These are phyloP conservation scores for Pyrrhura leucotis DNA, from an alignment of 2,797 vertebrate genomes.

Conservation along the genomic window DNA sequence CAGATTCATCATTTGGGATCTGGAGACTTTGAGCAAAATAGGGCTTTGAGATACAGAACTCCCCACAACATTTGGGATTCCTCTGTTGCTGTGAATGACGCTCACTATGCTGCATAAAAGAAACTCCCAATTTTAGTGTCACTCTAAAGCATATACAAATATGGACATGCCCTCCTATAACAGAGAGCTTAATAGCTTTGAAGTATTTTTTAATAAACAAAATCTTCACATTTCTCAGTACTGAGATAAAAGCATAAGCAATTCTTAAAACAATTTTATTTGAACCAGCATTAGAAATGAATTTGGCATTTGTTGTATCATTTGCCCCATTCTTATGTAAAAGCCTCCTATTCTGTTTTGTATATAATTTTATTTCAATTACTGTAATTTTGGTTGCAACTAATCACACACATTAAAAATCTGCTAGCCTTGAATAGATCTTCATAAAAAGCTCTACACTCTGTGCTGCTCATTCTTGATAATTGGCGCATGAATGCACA, in stretches of 20 bases:
- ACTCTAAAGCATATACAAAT: neutral
- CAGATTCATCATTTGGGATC: neutral
- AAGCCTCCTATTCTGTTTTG: neutral
- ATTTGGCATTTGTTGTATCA: neutral
- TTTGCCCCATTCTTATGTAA: conserved; percentile 11
- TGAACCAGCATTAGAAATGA: neutral
- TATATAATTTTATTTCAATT: conserved; percentile 17
- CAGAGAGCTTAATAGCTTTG: neutral
- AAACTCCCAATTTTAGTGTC: neutral
- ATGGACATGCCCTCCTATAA: neutral
- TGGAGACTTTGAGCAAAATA: neutral
- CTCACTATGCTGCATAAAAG: neutral
- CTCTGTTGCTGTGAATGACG: neutral
- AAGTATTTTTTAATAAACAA: conserved; percentile 12
- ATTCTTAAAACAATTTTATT: neutral
- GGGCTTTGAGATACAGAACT: neutral
- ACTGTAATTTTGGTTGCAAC: conserved; percentile 20
- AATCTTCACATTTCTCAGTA: neutral
- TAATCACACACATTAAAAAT: conserved; percentile 31
- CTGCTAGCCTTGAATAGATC: neutral
- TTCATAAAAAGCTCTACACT: neutral
- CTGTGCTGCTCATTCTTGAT: neutral
- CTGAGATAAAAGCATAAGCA: neutral
- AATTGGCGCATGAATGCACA: neutral
- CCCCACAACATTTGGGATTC: neutral